These are phyloP conservation scores for Paraplagusia blochii DNA, from an alignment of 2,113 vertebrate species.

Conservation along the genomic window DNA sequence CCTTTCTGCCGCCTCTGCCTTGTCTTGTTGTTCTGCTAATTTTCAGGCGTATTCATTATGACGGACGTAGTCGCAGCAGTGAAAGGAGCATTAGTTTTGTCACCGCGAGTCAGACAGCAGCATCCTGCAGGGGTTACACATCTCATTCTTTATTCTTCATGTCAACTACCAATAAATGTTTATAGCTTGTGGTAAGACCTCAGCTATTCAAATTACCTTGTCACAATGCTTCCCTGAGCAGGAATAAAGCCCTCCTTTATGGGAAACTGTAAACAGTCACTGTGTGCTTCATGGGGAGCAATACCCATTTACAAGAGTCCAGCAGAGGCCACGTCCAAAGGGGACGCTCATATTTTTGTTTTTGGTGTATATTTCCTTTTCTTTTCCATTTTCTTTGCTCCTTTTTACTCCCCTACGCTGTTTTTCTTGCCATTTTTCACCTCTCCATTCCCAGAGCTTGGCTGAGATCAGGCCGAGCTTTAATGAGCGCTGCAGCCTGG, in stretches of 20 bases:
- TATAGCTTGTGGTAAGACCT: conserved; percentile 75
- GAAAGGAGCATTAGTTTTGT: conserved; percentile 24
- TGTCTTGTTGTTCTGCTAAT: background rate
- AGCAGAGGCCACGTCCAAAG: conserved; percentile 65
- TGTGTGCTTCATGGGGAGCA: conserved; percentile 70
- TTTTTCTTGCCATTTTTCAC: conserved; percentile 60
- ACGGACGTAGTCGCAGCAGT: conserved; percentile 13
- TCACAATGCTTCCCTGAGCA: conserved; percentile 77
- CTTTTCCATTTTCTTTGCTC: conserved; percentile 14
- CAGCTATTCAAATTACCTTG: conserved; percentile 78
- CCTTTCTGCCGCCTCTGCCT: background rate
- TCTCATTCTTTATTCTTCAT: conserved; percentile 76
- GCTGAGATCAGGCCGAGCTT: conserved; percentile 66
- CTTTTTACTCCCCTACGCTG: conserved; percentile 22
- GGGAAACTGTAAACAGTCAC: conserved; percentile 73
- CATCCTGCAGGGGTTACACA: conserved; percentile 59
- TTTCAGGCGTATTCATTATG: conserved; percentile 27
- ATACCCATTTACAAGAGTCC: conserved; percentile 75
- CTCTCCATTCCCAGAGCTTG: conserved; percentile 67
- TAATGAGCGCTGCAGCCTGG: conserved; percentile 72
- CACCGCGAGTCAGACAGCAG: conserved; percentile 57
- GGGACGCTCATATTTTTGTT: conserved; percentile 62
- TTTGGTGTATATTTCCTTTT: conserved; percentile 11
- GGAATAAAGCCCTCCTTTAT: conserved; percentile 76
- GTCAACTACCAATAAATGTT: conserved; percentile 79